Evolutionary conservation across 2,888 invertebrate species (phyloP).

Genomic region (Epirrita christyi): DNA sequence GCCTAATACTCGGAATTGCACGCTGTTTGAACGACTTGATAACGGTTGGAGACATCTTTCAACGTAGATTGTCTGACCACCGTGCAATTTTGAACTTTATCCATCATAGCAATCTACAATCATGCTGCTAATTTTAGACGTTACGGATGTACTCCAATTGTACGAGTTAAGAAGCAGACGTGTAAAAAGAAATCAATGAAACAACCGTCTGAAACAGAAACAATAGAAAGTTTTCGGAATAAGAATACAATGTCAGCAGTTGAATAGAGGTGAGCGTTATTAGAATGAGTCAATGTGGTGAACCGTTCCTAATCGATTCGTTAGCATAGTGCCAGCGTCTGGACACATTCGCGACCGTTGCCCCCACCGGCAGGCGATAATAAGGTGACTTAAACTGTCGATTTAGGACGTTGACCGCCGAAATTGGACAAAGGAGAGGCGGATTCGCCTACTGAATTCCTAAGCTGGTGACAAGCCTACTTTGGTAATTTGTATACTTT

Average conservation of each 20-base stretch:
- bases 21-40: conserved; percentile 46
- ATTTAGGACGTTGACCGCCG: conserved; percentile 69
- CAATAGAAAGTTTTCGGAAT: conserved; percentile 40
- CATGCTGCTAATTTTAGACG: conserved; percentile 22
- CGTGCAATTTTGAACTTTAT: conserved; percentile 30
- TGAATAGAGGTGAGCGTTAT: conserved; percentile 53
- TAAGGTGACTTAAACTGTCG: conserved; percentile 63
- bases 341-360: conserved; percentile 58
- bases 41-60: conserved; percentile 28
- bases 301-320: conserved; percentile 70
- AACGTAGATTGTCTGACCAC: conserved; percentile 19
- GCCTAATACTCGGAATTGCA: conserved; percentile 43
- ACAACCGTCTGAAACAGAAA: conserved; percentile 32
- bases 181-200: conserved; percentile 31
- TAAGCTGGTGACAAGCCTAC: conserved; percentile 20
- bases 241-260: conserved; percentile 38
- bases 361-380: conserved; percentile 48
- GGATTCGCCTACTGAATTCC: conserved; percentile 42
- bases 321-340: conserved; percentile 60
- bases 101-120: conserved; percentile 24
- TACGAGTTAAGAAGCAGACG: conserved; percentile 18
- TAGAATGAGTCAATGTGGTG: conserved; percentile 50
- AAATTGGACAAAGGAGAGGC: conserved; percentile 57
- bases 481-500: conserved; percentile 30
- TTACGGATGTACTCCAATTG: conserved; percentile 30